Evolutionary conservation across 2,888 invertebrate species (phyloP), one percentile per base, ranked within the genome.

Genomic region (Corbicula japonica): DNA sequence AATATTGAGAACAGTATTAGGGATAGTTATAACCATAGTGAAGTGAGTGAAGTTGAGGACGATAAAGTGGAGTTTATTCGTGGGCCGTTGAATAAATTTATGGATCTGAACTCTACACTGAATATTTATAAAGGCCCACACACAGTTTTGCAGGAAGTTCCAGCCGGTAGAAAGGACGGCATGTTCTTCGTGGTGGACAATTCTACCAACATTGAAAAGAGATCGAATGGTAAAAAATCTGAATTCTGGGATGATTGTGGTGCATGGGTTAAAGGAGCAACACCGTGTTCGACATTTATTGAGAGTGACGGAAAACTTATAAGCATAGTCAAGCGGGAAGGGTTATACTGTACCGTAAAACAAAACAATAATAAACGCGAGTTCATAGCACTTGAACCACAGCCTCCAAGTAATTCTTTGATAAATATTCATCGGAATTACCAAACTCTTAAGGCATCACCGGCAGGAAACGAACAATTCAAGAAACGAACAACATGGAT

Each of bases 231-330:
- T 28, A 50, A 66, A 18, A 8, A 12, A 21, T 66, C 52, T 10
- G 66, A 52, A 35, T 66, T 66, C 44, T 66, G 66, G 66, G 66
- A 66, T 38, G 66, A 66, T 30, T 66, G 52, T 54, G 66, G 65
- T 30, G 68, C 56, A 56, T 69, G 56, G 50, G 68, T 28, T 12
- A 10, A n/a, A 28, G 56, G 56, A 28, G 30, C 56, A 10, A 15
- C 56, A 28, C 56, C 56, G 6, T 56, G 26, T 23, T 56, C 21
- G n/a, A 56, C 10, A n/a, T 56, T 28, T 23, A 56, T 56, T n/a
- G 28, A 56, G 32, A 8, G 30, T 15, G 30, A 15, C 30, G 56
- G 56, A 56, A 56, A 56, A 8, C 30, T 56, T 12, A 23, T 56
- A 10, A 26, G 5, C 10, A 30, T 56, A 10, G 12, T 56, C 21